Percentiles rank a stretch among this genome's conserved stretches.
These are phyloP conservation scores for Anthopleura xanthogrammica DNA, from an alignment of 92 coral and sea anemone species.

Conservation along the genomic window DNA sequence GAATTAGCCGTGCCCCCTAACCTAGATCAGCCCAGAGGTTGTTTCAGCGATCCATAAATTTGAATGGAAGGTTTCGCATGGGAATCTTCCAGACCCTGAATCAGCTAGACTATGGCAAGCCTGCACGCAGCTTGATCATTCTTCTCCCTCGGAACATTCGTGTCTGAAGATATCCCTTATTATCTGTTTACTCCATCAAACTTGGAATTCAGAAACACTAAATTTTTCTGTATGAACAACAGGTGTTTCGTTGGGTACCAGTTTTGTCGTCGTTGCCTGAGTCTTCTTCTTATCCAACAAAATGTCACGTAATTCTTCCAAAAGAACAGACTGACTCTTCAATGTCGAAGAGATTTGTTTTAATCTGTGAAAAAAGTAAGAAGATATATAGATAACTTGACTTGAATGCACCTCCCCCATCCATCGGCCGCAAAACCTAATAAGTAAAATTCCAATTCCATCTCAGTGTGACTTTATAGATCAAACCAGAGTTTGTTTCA, in stretches of 20 bases:
- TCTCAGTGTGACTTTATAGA: too few relatives aligned
- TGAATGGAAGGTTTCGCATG: too few relatives aligned
- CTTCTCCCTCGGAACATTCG: not conserved
- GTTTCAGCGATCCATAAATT: too few relatives aligned
- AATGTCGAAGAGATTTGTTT: slow-evolving; percentile 48
- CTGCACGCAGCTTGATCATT: too few relatives aligned
- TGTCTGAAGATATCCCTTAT: not conserved
- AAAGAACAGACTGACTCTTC: slow-evolving; percentile 48
- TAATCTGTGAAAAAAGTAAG: slow-evolving; percentile 29
- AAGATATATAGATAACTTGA: not conserved
- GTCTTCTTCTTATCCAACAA: slow-evolving; percentile 44
- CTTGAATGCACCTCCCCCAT: not conserved
- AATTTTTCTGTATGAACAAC: not conserved
- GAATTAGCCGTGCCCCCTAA: too few relatives aligned
- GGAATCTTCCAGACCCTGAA: too few relatives aligned
- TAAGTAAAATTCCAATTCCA: too few relatives aligned
- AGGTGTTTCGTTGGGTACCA: not conserved
- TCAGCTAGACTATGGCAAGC: too few relatives aligned
- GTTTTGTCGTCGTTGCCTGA: not conserved
- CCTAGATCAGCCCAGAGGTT: too few relatives aligned
- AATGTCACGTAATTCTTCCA: slow-evolving; percentile 64
- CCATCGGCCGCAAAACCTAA: too few relatives aligned
- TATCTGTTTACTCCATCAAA: not conserved
- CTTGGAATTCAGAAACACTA: slow-evolving; percentile 2
- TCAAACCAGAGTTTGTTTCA: too few relatives aligned